Evolutionary conservation across 2,888 invertebrate species (phyloP), one percentile per base, ranked within the genome.

Genomic region (Pheosia gnoma): DNA sequence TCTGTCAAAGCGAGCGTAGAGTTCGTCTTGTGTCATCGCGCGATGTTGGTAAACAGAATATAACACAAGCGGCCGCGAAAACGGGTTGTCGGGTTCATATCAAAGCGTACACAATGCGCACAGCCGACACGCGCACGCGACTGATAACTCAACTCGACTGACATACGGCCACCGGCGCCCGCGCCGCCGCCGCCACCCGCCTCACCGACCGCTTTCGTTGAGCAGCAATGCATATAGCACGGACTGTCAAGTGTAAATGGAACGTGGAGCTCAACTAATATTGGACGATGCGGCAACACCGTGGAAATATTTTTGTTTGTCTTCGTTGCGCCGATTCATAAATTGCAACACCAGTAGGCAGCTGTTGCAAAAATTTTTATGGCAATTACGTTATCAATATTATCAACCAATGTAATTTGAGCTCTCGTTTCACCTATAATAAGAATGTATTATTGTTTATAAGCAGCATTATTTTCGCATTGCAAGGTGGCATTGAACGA

Each of bases 11-110:
- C 84, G 83, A 45, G 82, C 79, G 79, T 81, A 84, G 65, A 85
- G 74, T 65, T 91, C 88, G 72, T 92, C 92, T 75, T 90, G 89
- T 77, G 91, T 92, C 91, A 93, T 93, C 74, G 77, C 82, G 85
- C 71, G 69, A 76, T 76, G 81, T 76, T 78, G 67, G 71, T 75
- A 77, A 74, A 69, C 80, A 77, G 77, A 75, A 72, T 76, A 82
- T 86, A 83, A 81, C 85, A 86, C 84, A 85, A 84, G 77, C 82
- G 81, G 85, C 82, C 81, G 79, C 83, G 81, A 72, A 75, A 76
- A 67, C 77, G 80, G 69, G 76, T 79, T 81, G 79, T 77, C 85
- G 86, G 76, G 81, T 78, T 85, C 93, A 93, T 92, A 90, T 86
- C 88, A 88, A 79, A 70, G 75, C 82, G 81, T 67, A 71, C 82